These are phyloP conservation scores for Balaenoptera acutorostrata DNA, from an alignment of 2,113 vertebrate genomes.

Conservation along the genomic window DNA sequence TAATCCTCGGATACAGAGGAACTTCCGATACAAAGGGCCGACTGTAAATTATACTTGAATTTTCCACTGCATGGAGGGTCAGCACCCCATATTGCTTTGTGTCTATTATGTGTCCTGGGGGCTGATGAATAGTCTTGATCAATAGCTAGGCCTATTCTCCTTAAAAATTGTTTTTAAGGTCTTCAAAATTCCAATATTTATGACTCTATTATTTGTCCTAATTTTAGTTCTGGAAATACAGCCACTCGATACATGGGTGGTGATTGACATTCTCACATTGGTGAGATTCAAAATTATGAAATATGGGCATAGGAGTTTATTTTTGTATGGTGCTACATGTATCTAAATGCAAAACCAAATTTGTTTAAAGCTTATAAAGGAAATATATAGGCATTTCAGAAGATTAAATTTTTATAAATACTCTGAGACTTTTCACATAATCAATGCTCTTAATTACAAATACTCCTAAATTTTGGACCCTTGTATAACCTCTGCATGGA, in stretches of 20 bases:
- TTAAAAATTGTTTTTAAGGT: background rate
- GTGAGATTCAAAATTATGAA: background rate
- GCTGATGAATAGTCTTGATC: background rate
- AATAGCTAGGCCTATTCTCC: background rate
- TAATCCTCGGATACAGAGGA: background rate
- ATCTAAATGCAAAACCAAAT: background rate
- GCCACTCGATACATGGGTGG: background rate
- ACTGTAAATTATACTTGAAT: background rate
- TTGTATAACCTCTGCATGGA: background rate
- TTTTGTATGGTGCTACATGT: background rate
- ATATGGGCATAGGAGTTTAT: background rate
- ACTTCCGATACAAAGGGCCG: background rate
- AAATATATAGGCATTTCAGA: background rate
- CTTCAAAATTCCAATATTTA: background rate
- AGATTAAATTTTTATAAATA: background rate
- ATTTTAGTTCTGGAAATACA: slow-evolving; percentile 19
- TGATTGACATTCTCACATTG: background rate
- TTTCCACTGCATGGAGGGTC: background rate
- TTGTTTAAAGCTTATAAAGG: background rate
- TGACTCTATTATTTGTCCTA: background rate
- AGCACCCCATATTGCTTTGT: background rate
- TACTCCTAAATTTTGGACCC: background rate
- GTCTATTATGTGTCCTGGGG: background rate
- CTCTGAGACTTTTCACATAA: background rate
- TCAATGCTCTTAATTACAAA: slow-evolving; percentile 8